These are phyloP conservation scores for Scylla paramamosain DNA, from an alignment of 1,140 invertebrate species.

Conservation along the genomic window DNA sequence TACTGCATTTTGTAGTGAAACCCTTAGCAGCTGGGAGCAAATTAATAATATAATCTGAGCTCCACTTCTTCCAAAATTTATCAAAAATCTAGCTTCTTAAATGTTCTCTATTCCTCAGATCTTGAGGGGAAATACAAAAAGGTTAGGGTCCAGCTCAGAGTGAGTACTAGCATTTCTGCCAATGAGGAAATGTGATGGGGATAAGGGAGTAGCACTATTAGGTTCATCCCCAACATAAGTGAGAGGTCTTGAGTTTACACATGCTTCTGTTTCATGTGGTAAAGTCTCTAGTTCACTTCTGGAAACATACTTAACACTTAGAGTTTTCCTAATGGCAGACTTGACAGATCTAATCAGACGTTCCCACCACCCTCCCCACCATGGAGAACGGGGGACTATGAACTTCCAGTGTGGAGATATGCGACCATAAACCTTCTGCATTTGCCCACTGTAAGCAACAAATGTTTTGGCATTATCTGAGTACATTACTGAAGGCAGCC, in stretches of 20 bases:
- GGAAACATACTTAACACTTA: slow-evolving; percentile 45
- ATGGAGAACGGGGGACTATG: slow-evolving; percentile 49
- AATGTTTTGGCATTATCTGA: slow-evolving; percentile 57
- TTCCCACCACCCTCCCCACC: too few relatives aligned
- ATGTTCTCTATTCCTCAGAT: background rate
- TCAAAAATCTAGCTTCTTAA: background rate
- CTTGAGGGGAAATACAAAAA: background rate
- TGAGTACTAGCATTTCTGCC: background rate
- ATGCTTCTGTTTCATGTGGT: background rate
- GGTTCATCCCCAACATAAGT: slow-evolving; percentile 47
- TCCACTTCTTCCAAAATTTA: slow-evolving; percentile 60
- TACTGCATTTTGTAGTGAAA: background rate
- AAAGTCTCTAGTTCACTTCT: slow-evolving; percentile 45
- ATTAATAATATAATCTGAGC: slow-evolving; percentile 37
- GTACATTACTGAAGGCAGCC: slow-evolving; percentile 35
- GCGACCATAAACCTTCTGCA: slow-evolving; percentile 15
- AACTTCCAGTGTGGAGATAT: slow-evolving; percentile 63
- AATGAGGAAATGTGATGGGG: slow-evolving; percentile 59
- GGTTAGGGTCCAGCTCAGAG: background rate
- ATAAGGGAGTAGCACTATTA: slow-evolving; percentile 4
- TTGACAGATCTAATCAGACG: slow-evolving; percentile 65
- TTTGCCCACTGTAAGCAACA: background rate
- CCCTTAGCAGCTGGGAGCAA: slow-evolving; percentile 2
- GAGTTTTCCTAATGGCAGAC: slow-evolving; percentile 43
- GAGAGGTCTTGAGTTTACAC: slow-evolving; percentile 28